Percentiles rank a stretch among this genome's conserved stretches.
phyloP scores from a whole-genome alignment of 2,113 vertebrate genomes.

The Aldabrachelys gigantea region DNA sequence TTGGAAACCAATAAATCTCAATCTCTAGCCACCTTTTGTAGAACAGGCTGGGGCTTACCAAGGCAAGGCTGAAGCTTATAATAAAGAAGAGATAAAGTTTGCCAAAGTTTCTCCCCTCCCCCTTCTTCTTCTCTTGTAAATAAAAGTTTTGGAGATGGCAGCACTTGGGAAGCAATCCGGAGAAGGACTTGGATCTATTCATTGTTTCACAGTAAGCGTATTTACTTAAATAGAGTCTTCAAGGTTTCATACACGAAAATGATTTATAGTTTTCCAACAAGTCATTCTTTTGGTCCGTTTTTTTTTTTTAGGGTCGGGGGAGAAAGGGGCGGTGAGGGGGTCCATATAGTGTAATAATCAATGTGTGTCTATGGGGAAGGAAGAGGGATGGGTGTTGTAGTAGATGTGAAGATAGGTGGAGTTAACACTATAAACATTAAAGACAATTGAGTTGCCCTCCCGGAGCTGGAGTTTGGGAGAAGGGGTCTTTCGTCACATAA shows the following conservation, averaged over 20 bases:
- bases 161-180: slow-evolving; percentile 65
- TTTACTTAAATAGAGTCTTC: slow-evolving; percentile 76
- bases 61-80: slow-evolving; percentile 69
- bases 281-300: slow-evolving; percentile 73
- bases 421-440: slow-evolving; percentile 72
- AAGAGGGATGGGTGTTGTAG: slow-evolving; percentile 48
- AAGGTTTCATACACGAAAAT: slow-evolving; percentile 67
- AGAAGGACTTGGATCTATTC: slow-evolving; percentile 71
- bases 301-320: slow-evolving; percentile 61
- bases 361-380: slow-evolving; percentile 56
- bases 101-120: slow-evolving; percentile 57
- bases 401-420: slow-evolving; percentile 51
- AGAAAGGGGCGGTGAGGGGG: slow-evolving; percentile 31
- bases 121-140: slow-evolving; percentile 64
- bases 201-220: slow-evolving; percentile 75
- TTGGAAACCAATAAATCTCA: slow-evolving; percentile 85
- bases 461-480: slow-evolving; percentile 68
- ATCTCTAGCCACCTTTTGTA: slow-evolving; percentile 80
- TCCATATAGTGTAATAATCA: slow-evolving; percentile 69
- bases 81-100: slow-evolving; percentile 79
- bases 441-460: slow-evolving; percentile 68
- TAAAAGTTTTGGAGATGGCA: slow-evolving; percentile 67
- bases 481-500: slow-evolving; percentile 57
- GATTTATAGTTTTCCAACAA: slow-evolving; percentile 80
- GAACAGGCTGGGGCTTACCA: slow-evolving; percentile 71